phyloP scores from a whole-genome alignment of 2,888 invertebrate genomes.

The Onthophagus sagittarius region DNA sequence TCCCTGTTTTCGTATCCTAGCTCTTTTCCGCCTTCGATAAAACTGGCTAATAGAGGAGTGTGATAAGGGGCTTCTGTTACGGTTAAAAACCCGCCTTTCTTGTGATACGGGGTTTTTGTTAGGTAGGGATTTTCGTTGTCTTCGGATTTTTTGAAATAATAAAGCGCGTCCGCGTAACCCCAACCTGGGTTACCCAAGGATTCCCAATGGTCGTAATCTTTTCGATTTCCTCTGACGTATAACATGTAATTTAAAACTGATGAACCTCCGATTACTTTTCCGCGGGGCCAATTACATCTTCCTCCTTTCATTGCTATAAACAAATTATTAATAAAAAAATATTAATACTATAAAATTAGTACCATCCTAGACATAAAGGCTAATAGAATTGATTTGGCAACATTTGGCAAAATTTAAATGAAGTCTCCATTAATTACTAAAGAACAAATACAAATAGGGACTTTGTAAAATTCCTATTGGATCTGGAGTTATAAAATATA shows the following conservation, averaged over 20 bases:
- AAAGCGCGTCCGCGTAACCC: slow-evolving; percentile 74
- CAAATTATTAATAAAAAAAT: background rate
- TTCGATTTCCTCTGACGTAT: slow-evolving; percentile 82
- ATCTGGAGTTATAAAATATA: too few species aligned
- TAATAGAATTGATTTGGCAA: too few species aligned
- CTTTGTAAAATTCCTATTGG: too few species aligned
- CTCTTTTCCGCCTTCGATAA: slow-evolving; percentile 70
- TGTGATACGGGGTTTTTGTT: slow-evolving; percentile 73
- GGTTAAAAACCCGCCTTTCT: slow-evolving; percentile 76
- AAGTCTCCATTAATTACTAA: too few species aligned
- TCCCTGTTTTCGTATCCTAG: slow-evolving; percentile 76
- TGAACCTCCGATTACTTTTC: slow-evolving; percentile 87
- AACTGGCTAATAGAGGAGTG: slow-evolving; percentile 76
- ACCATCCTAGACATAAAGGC: too few species aligned
- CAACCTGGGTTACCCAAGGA: slow-evolving; percentile 82
- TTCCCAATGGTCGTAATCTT: slow-evolving; percentile 90
- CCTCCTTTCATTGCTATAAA: slow-evolving; percentile 73
- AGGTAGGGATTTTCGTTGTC: slow-evolving; percentile 85
- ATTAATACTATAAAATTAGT: background rate
- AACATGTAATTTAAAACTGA: slow-evolving; percentile 90
- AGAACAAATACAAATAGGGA: too few species aligned
- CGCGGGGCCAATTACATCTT: slow-evolving; percentile 87
- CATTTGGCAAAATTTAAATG: too few species aligned
- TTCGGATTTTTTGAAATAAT: slow-evolving; percentile 88
- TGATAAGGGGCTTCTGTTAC: slow-evolving; percentile 84